Evolutionary conservation across 2,888 invertebrate genomes (phyloP).

Genomic region (Tetrapedia diversipes): DNA sequence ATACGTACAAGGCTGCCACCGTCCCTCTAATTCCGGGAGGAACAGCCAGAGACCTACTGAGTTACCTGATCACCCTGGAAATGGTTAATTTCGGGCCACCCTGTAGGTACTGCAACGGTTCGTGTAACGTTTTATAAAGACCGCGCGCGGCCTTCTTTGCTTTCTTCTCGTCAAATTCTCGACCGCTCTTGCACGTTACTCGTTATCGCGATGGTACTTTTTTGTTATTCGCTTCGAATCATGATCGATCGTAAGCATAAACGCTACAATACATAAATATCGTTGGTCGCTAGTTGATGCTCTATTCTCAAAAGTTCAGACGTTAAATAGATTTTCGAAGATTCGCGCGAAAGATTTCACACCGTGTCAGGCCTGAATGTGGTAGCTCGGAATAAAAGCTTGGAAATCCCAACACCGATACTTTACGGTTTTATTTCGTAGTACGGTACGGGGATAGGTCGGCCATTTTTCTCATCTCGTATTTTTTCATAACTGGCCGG

Average conservation of each 20-base stretch:
- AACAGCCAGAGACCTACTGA: conserved; percentile 57
- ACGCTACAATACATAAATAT: too few species aligned
- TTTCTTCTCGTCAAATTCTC: background rate
- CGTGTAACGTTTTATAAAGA: too few species aligned
- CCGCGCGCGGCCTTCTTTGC: background rate
- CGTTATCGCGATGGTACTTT: too few species aligned
- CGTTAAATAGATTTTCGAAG: background rate
- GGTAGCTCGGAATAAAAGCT: conserved; percentile 20
- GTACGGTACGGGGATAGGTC: conserved; percentile 34
- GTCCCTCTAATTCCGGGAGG: conserved; percentile 70
- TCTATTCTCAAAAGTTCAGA: background rate
- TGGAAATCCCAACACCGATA: conserved; percentile 59
- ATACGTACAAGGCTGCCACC: conserved; percentile 72
- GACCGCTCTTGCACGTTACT: too few species aligned
- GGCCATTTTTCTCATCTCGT: conserved; percentile 67
- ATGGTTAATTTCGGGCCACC: conserved; percentile 72
- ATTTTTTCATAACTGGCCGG: conserved; percentile 73
- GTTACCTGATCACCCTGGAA: conserved; percentile 73
- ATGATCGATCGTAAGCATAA: too few species aligned
- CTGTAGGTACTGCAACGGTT: conserved; percentile 2
- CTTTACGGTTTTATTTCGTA: conserved; percentile 63
- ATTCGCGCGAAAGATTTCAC: background rate
- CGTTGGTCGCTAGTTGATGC: too few species aligned
- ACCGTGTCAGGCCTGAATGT: background rate
- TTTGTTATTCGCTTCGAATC: too few species aligned